Percentiles rank a stretch among this genome's conserved stretches.
These are phyloP conservation scores for Cerceris rybyensis DNA, from an alignment of 2,888 invertebrate genomes.

Conservation along the genomic window DNA sequence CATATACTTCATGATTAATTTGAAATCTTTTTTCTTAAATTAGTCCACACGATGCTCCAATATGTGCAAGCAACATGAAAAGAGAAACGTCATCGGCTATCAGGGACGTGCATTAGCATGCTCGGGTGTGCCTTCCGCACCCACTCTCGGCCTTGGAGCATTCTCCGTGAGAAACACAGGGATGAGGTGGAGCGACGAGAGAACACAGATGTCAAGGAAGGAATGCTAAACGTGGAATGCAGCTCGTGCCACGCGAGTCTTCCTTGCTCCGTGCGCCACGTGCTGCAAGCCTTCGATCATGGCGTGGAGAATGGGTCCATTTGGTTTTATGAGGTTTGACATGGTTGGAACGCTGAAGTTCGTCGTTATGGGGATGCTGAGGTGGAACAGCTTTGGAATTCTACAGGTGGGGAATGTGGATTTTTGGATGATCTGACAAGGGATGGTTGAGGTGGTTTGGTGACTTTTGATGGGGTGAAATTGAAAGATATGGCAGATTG, in stretches of 20 bases:
- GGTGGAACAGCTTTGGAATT: no score
- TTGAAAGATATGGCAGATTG: neutral
- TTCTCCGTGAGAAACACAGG: slow-evolving; percentile 49
- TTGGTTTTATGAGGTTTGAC: no score
- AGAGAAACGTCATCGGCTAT: slow-evolving; percentile 58
- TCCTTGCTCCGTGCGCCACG: slow-evolving; percentile 32
- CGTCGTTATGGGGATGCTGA: no score
- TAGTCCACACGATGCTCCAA: no score
- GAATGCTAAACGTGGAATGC: slow-evolving; percentile 57
- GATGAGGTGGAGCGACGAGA: slow-evolving; percentile 36
- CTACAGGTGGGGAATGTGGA: no score
- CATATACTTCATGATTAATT: no score
- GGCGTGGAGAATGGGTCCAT: no score
- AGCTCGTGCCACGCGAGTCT: slow-evolving; percentile 46
- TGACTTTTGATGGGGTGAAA: neutral
- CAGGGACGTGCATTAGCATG: slow-evolving; percentile 65
- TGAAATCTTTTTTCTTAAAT: no score
- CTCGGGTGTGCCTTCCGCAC: slow-evolving; percentile 69
- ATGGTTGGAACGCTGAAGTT: no score
- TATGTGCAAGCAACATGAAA: neutral
- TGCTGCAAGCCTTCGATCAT: slow-evolving; percentile 15
- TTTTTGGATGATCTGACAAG: neutral
- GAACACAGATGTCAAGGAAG: slow-evolving; percentile 45
- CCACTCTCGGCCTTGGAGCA: slow-evolving; percentile 63
- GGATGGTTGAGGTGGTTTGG: neutral